These are phyloP conservation scores for Syngnathoides biaculeatus DNA, from an alignment of 2,113 vertebrate genomes.

Conservation along the genomic window DNA sequence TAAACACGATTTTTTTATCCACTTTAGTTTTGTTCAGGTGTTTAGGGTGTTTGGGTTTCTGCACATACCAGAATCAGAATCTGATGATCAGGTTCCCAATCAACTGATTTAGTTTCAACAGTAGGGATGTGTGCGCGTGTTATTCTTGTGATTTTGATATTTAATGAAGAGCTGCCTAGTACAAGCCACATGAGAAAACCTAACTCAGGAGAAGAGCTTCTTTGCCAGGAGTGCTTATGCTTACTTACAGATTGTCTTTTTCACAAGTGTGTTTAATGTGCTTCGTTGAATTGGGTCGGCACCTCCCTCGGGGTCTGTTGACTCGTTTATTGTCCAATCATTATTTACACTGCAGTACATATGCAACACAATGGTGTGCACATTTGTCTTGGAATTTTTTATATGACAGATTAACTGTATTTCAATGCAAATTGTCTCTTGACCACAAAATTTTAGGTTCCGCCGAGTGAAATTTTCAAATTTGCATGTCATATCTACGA, in stretches of 20 bases:
- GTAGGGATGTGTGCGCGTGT: background rate
- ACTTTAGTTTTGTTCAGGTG: background rate
- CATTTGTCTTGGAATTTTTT: background rate
- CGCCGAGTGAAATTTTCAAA: background rate
- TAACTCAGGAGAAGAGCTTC: background rate
- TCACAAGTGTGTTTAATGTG: too few relatives aligned
- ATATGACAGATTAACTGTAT: background rate
- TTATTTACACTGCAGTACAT: background rate
- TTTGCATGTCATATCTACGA: background rate
- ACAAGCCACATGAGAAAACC: background rate
- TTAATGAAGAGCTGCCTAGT: background rate
- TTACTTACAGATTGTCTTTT: background rate
- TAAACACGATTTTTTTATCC: background rate
- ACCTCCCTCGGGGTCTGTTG: background rate
- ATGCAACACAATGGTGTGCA: background rate
- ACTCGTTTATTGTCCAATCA: background rate
- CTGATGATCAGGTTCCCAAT: background rate
- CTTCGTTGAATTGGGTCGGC: too few relatives aligned
- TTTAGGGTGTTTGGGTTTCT: background rate
- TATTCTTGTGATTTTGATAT: background rate
- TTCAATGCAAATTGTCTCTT: background rate
- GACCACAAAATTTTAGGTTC: too few relatives aligned
- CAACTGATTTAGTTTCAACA: background rate
- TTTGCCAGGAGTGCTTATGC: background rate
- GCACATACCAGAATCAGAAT: too few relatives aligned